phyloP scores from a whole-genome alignment of 2,888 invertebrate genomes.

The Platycheirus rosarum region DNA sequence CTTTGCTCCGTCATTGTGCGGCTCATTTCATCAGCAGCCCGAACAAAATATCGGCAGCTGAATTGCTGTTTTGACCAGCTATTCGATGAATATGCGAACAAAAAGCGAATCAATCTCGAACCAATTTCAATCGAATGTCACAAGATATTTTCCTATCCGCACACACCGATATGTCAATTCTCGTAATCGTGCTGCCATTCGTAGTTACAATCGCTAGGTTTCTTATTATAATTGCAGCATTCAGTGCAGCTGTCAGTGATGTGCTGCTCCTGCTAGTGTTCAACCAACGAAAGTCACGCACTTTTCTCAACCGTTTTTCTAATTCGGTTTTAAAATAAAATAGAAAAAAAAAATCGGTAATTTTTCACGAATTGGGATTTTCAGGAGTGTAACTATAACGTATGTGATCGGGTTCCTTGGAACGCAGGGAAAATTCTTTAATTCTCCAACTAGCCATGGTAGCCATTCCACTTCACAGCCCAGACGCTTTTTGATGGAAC shows the following conservation, averaged over 20 bases:
- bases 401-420: background rate
- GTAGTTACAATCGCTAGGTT: constrained; percentile 71
- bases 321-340: constrained; percentile 35
- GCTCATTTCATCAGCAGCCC: constrained; percentile 37
- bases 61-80: background rate
- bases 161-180: constrained; percentile 69
- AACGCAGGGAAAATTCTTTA: background rate
- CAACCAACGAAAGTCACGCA: constrained; percentile 27
- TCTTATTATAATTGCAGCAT: constrained; percentile 63
- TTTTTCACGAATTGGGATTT: constrained; percentile 68
- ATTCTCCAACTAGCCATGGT: background rate
- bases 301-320: constrained; percentile 36
- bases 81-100: constrained; percentile 23
- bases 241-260: constrained; percentile 65
- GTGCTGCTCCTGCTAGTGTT: constrained; percentile 30
- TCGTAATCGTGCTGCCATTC: constrained; percentile 69
- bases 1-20: constrained; percentile 41
- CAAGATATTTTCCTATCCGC: constrained; percentile 69
- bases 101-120: constrained; percentile 7
- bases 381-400: constrained; percentile 17
- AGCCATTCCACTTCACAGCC: background rate
- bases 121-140: constrained; percentile 56
- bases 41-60: constrained; percentile 11
- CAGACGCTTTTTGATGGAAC: constrained; percentile 23
- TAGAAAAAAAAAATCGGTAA: constrained; percentile 49